Evolutionary conservation across 2,888 invertebrate genomes (phyloP), one percentile per base, ranked within the genome.

Genomic region (Leucophenga maculata): DNA sequence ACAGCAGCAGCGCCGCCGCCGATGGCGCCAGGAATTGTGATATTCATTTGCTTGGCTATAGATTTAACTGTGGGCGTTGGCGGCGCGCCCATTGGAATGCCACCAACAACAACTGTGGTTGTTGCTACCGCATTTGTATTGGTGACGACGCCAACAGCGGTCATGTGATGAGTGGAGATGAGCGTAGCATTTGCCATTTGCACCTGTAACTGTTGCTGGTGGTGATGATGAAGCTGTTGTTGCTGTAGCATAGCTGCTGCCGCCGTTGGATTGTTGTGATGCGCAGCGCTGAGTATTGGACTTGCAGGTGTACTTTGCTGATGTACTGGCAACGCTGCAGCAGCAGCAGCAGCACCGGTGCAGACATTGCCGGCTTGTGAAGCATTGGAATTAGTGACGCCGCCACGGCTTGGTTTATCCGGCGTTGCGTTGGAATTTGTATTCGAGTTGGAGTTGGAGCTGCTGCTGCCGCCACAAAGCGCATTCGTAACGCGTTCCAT

Each of bases 401-500:
- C 80, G 44, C 75, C 78, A 18, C 86, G 77, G 26, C 78, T 78
- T 11, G 86, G 86, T 50, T 86, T 86, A 59, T 86, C 86, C 18
- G 87, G 86, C 48, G 82, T 86, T 70, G 78, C 72, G 60, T 75
- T 77, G 72, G 75, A 65, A 64, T 77, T 77, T 67, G 72, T 69
- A 26, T 74, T 75, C 26, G 75, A 64, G 65, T 72, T 74, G 46
- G 71, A 52, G 78, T 72, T 67, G 18, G 64, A 68, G 64, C 85
- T 86, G 75, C 88, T 89, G 77, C 90, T 79, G 69, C 94, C 93
- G 14, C 95, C 95, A 88, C 95, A 95, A 71, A 96, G 92, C 31
- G 95, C 96, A 87, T 94, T 94, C 62, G 95, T 95, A 70, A 96
- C 95, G 78, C 95, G 92, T 88, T 96, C 96, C 91, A 95, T 95